Percentiles rank a stretch among this genome's conserved stretches.
Conservation (phyloP, 35 echinoderm and acorn worm species). For the Ptychodera flava region DNA sequence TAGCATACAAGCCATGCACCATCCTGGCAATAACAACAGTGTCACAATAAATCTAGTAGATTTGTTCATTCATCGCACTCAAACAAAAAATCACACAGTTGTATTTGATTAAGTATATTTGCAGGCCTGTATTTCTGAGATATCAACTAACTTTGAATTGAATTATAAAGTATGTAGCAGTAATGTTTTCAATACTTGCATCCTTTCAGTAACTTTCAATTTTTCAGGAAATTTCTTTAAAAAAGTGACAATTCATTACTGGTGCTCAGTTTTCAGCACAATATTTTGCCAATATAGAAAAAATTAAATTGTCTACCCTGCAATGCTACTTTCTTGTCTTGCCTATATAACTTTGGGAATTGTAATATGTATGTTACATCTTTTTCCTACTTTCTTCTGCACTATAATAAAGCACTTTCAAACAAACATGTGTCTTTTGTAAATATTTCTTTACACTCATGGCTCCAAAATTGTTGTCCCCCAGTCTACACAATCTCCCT, state of each 20-base stretch:
- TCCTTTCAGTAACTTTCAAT: neutral
- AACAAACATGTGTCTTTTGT: neutral
- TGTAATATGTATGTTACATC: neutral
- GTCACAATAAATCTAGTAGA: neutral
- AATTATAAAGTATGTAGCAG: neutral
- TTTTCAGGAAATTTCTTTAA: neutral
- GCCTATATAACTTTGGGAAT: neutral
- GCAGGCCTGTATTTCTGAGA: neutral
- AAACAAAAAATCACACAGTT: neutral
- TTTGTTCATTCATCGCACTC: neutral
- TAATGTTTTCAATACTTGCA: neutral
- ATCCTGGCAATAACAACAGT: neutral
- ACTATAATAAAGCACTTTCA: neutral
- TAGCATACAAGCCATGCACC: neutral
- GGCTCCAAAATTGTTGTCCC: neutral
- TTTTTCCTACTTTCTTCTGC: neutral
- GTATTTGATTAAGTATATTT: neutral
- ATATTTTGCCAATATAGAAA: no score
- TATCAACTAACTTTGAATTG: neutral
- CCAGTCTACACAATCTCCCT: no score
- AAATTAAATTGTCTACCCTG: no score
- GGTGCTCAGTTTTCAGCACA: no score
- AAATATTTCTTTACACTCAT: neutral
- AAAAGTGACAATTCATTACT: no score
- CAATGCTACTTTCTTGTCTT: no score